These are phyloP conservation scores for Parazoanthus atlanticus DNA, from an alignment of 92 coral and sea anemone species.

Conservation along the genomic window DNA sequence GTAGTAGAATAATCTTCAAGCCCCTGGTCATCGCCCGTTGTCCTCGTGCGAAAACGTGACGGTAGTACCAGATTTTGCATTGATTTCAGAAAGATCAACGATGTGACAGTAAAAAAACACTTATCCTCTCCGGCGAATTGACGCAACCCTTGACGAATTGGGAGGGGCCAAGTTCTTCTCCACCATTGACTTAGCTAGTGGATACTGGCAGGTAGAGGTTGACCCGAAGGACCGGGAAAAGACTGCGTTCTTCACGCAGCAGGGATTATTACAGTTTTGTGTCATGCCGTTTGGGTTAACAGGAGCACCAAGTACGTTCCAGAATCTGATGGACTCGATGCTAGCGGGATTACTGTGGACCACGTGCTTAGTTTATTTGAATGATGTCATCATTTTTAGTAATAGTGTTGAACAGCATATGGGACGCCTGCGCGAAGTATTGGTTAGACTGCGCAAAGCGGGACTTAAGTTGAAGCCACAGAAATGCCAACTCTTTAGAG, in stretches of 20 bases:
- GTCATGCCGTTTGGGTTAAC: constrained; percentile 58
- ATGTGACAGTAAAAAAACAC: constrained; percentile 43
- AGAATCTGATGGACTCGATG: constrained; percentile 50
- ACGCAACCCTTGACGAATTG: constrained; percentile 40
- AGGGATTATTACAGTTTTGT: constrained; percentile 53
- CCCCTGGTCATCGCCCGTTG: constrained; percentile 54
- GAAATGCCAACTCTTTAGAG: constrained; percentile 51
- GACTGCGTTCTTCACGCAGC: constrained; percentile 38
- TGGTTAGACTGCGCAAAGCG: constrained; percentile 29
- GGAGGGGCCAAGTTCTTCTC: constrained; percentile 40
- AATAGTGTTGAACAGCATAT: constrained; percentile 46
- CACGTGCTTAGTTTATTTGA: constrained; percentile 53
- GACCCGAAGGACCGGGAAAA: constrained; percentile 40
- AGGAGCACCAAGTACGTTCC: constrained; percentile 52
- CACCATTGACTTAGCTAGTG: constrained; percentile 48
- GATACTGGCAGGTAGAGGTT: constrained; percentile 55
- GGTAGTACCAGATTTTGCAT: constrained; percentile 53
- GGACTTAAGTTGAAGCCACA: constrained; percentile 50
- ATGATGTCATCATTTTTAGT: constrained; percentile 40
- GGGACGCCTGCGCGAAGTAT: constrained; percentile 39
- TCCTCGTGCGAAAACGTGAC: constrained; percentile 47
- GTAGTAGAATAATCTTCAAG: constrained; percentile 15
- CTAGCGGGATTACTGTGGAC: constrained; percentile 47
- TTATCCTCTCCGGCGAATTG: constrained; percentile 47
- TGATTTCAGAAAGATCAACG: constrained; percentile 47